Base-by-base conservation (phyloP, 1,140 invertebrate genomes). In the Pogonomyrmex californicus region DNA sequence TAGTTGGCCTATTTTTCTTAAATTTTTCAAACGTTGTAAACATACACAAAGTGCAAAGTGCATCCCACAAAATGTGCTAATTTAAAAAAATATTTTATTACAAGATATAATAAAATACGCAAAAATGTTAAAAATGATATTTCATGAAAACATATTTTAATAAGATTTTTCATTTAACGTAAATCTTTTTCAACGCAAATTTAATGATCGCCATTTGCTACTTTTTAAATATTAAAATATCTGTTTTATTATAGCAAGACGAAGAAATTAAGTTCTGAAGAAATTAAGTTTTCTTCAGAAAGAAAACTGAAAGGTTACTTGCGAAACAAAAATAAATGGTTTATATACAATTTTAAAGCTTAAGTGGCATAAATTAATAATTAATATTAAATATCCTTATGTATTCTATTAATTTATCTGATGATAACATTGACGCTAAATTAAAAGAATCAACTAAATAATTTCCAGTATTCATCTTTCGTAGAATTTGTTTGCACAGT, bases 1-100 rank as follows among this genome's bases (percentile, higher is more conserved):
- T 66, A 79, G 36, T 23, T 66, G 17, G 23, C 2, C 38, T 33
- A 33, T 60, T 82, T 82, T 44, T 44, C n/a, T 23, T 7, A 70
- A 30, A 58, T 81, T 44, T 56, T 56, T 0, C 6, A 6, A 23
- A 4, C 17, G 7, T 60, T n/a, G 14, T 33, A 33, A 51, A 73
- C 17, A 17, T 68, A 14, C 14, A 23, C 4, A 51, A 58, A 38
- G 23, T 41, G 4, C 60, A 76, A 58, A 60, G 7, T 10, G 38
- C 23, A 23, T 23, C 23, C 23, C 23, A 23, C 23, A 23, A 23
- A 23, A 2, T 33, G 33, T 38, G n/a, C 0, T 44, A 60, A 44
- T 41, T 47, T n/a, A 7, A 44, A 76, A 70, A 14, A 44, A 38
- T 58, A 41, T 75, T 7, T 41, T 30, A 23, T 56, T 73, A 12